phyloP scores from a whole-genome alignment of 1,140 invertebrate genomes.

The Euwallacea fornicatus region DNA sequence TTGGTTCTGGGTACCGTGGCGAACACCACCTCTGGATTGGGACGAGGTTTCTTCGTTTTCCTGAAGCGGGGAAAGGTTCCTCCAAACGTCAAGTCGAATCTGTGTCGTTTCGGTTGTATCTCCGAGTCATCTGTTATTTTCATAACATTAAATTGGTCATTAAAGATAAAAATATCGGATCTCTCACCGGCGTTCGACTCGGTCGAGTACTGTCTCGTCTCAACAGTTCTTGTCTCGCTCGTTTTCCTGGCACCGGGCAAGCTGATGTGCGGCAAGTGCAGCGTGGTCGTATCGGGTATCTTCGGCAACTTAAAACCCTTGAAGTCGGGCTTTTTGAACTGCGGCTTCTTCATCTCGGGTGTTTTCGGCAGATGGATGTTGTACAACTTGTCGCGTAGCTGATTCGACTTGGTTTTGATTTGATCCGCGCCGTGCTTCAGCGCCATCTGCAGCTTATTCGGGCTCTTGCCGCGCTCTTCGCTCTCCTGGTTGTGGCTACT shows the following conservation, averaged over 20 bases:
- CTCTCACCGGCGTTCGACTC: conserved; percentile 54
- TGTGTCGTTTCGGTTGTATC: conserved; percentile 51
- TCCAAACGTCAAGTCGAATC: conserved; percentile 68
- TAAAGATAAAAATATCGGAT: neutral
- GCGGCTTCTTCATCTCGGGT: conserved; percentile 48
- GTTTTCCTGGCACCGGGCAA: conserved; percentile 40
- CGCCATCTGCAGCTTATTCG: conserved; percentile 39
- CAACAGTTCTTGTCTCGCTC: conserved; percentile 42
- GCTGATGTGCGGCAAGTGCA: conserved; percentile 56
- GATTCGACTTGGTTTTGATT: conserved; percentile 56
- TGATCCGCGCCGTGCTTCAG: conserved; percentile 63
- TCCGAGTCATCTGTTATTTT: conserved; percentile 14
- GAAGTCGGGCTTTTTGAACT: conserved; percentile 56
- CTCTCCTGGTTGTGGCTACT: neutral
- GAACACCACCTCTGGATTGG: conserved; percentile 47
- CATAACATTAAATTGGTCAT: neutral
- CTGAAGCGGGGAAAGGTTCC: conserved; percentile 73
- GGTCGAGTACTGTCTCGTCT: conserved; percentile 54
- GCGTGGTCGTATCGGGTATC: conserved; percentile 63
- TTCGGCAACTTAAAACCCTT: conserved; percentile 58
- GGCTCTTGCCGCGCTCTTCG: conserved; percentile 32
- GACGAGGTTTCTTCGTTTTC: conserved; percentile 54
- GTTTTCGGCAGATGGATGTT: conserved; percentile 54
- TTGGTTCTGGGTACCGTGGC: conserved; percentile 58
- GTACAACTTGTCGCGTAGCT: conserved; percentile 54